A percentile compares a stretch with the other conserved stretches of the same genome.
These are phyloP conservation scores for Adineta ricciae DNA, from an alignment of 2,888 invertebrate genomes.

Conservation along the genomic window DNA sequence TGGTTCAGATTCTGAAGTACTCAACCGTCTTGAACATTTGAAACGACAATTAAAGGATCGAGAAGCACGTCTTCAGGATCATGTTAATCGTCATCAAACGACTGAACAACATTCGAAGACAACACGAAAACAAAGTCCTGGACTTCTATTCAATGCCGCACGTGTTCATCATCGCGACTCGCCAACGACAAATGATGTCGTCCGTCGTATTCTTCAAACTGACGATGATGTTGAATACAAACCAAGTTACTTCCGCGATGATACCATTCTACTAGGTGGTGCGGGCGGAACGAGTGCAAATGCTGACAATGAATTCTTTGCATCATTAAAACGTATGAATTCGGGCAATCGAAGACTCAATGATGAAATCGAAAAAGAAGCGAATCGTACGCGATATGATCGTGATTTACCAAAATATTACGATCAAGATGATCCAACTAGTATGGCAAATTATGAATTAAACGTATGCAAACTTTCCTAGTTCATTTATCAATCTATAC, in stretches of 20 bases:
- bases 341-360: neutral
- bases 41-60: slow-evolving; percentile 9
- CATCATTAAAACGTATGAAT: neutral
- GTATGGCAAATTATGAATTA: neutral
- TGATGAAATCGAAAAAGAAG: neutral
- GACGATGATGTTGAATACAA: neutral
- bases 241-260: slow-evolving; percentile 24
- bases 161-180: neutral
- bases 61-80: neutral
- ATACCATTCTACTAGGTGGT: slow-evolving; percentile 20
- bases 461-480: neutral
- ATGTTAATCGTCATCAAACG: neutral
- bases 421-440: neutral
- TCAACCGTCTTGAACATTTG: slow-evolving; percentile 9
- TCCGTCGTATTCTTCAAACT: neutral
- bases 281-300: neutral
- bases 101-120: neutral
- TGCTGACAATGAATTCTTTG: neutral
- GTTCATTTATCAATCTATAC: too few species aligned
- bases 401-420: neutral
- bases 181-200: neutral
- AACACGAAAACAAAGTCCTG: neutral
- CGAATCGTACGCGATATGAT: neutral
- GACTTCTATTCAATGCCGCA: neutral
- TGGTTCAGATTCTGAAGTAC: neutral